Evolutionary conservation across 2,113 vertebrate genomes (phyloP).

Genomic region (Crotalus viridis): DNA sequence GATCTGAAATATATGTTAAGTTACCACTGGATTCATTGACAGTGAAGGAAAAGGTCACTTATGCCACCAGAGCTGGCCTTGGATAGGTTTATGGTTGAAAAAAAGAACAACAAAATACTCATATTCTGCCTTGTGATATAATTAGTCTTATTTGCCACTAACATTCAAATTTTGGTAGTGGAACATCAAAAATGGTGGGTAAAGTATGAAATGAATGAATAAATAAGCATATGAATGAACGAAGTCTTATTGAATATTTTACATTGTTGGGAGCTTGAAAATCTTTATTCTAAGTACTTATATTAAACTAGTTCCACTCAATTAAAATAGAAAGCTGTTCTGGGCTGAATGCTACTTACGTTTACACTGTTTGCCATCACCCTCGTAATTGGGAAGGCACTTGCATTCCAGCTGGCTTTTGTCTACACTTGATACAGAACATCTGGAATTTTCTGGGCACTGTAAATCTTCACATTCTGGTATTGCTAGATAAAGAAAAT

Average conservation of each 20-base stretch:
- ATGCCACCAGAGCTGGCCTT: too few relatives aligned
- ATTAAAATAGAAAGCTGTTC: neutral
- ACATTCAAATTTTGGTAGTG: neutral
- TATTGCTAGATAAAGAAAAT: slow-evolving; percentile 58
- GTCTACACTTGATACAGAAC: slow-evolving; percentile 66
- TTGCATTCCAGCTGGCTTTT: slow-evolving; percentile 71
- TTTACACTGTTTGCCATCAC: slow-evolving; percentile 67
- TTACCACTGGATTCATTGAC: neutral
- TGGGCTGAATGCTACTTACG: slow-evolving; percentile 73
- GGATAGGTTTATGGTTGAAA: neutral
- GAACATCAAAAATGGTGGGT: neutral
- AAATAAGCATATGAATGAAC: neutral
- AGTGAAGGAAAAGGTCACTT: neutral
- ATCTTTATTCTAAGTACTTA: neutral
- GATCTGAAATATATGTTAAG: neutral
- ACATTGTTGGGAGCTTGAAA: neutral
- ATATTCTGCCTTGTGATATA: neutral
- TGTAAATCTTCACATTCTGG: slow-evolving; percentile 73
- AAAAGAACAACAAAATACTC: neutral
- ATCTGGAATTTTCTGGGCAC: slow-evolving; percentile 80
- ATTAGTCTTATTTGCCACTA: neutral
- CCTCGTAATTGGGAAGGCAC: slow-evolving; percentile 76
- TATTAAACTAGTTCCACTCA: slow-evolving; percentile 3
- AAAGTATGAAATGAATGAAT: neutral
- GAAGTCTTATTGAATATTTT: neutral